These are phyloP conservation scores for Chalcosyrphus nemorum DNA, from an alignment of 2,888 invertebrate species.

Conservation along the genomic window DNA sequence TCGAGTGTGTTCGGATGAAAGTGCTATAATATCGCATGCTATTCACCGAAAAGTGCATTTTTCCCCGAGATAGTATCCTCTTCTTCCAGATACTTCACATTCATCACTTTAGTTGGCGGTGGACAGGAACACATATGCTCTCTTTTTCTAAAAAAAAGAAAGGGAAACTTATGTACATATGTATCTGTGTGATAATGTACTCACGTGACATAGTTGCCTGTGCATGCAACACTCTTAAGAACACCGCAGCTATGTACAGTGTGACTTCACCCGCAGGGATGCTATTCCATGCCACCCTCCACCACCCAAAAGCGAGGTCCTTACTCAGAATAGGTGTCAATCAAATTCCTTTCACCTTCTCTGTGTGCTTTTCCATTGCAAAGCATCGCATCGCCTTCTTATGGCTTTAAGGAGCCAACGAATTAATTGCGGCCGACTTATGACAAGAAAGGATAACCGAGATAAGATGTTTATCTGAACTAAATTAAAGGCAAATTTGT, in stretches of 20 bases:
- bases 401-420: conserved; percentile 56
- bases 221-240: conserved; percentile 22
- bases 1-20: conserved; percentile 34
- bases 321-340: conserved; percentile 62
- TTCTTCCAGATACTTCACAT: conserved; percentile 58
- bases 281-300: conserved; percentile 4
- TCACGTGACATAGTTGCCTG: conserved; percentile 59
- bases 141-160: neutral
- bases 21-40: conserved; percentile 50
- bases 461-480: conserved; percentile 73
- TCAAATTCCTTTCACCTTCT: conserved; percentile 71
- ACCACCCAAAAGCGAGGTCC: neutral
- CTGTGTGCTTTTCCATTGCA: conserved; percentile 28
- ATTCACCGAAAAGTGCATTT: conserved; percentile 58
- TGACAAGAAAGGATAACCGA: conserved; percentile 72
- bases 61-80: conserved; percentile 36
- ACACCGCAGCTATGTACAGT: neutral
- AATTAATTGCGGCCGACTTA: conserved; percentile 72
- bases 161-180: conserved; percentile 33
- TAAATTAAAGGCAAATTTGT: conserved; percentile 72
- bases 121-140: conserved; percentile 49
- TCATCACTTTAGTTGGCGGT: conserved; percentile 53
- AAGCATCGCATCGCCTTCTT: neutral
- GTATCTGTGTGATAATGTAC: conserved; percentile 27
- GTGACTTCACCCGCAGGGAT: conserved; percentile 16